These are phyloP conservation scores for Xanthia icteritia DNA, from an alignment of 2,888 invertebrate genomes.

Conservation along the genomic window DNA sequence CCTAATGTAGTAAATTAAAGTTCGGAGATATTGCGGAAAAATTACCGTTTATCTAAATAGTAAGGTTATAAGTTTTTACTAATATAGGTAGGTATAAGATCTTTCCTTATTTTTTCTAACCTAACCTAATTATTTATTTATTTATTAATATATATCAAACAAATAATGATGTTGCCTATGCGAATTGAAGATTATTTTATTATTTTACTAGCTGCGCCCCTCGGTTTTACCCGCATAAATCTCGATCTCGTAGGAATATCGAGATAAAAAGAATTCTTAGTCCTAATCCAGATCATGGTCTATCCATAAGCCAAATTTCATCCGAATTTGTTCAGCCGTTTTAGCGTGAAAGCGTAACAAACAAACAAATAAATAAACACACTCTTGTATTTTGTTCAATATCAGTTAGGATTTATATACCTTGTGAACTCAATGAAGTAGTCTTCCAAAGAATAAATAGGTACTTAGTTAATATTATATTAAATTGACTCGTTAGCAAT, in stretches of 20 bases:
- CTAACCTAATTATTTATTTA: neutral
- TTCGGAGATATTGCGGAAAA: neutral
- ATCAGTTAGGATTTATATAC: neutral
- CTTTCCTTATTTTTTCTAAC: neutral
- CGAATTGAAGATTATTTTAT: neutral
- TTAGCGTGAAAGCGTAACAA: too few relatives aligned
- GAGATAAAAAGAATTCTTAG: neutral
- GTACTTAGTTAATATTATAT: neutral
- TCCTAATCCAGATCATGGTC: neutral
- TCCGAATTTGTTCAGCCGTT: neutral
- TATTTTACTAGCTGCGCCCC: neutral
- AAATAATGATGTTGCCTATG: neutral
- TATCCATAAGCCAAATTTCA: neutral
- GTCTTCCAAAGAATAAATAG: conserved; percentile 7
- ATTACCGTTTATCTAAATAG: neutral
- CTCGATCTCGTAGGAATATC: neutral
- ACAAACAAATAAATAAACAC: too few relatives aligned
- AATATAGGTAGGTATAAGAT: neutral
- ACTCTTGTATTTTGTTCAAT: neutral
- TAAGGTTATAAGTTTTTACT: neutral
- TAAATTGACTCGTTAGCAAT: conserved; percentile 22
- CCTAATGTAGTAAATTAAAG: neutral
- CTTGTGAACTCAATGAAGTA: neutral
- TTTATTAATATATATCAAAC: too few relatives aligned
- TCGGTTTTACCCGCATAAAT: neutral